phyloP scores from a whole-genome alignment of 2,888 invertebrate species.

The Cheilosia pagana region DNA sequence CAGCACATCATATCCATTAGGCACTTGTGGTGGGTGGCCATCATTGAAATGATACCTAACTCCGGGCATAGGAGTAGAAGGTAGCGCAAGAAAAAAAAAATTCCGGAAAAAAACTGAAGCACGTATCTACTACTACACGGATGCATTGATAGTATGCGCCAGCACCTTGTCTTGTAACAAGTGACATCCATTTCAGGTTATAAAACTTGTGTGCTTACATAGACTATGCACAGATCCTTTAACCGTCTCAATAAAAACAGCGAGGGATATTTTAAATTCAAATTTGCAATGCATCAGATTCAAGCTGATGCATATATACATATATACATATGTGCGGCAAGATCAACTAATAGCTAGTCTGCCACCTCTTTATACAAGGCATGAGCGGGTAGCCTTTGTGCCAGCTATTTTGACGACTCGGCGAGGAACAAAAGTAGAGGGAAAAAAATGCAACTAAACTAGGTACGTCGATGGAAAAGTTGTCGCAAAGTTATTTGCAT shows the following conservation, averaged over 20 bases:
- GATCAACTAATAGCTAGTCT: constrained; percentile 41
- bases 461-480: constrained; percentile 16
- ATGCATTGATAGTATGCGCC: constrained; percentile 44
- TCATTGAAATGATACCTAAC: neutral
- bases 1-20: constrained; percentile 10
- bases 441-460: neutral
- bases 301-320: constrained; percentile 15
- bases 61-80: no score
- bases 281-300: constrained; percentile 63
- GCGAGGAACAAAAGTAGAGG: neutral
- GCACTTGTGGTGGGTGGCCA: neutral
- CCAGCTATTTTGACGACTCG: constrained; percentile 29
- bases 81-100: no score
- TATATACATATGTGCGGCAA: neutral
- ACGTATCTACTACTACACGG: constrained; percentile 2
- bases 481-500: constrained; percentile 44
- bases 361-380: neutral
- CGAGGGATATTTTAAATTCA: constrained; percentile 58
- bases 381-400: neutral
- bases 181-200: constrained; percentile 35
- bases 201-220: constrained; percentile 1
- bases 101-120: neutral
- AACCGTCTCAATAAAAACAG: constrained; percentile 54
- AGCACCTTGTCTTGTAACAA: constrained; percentile 53
- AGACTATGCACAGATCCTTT: constrained; percentile 10